phyloP scores from a whole-genome alignment of 2,797 vertebrate species.

The Avahi laniger region DNA sequence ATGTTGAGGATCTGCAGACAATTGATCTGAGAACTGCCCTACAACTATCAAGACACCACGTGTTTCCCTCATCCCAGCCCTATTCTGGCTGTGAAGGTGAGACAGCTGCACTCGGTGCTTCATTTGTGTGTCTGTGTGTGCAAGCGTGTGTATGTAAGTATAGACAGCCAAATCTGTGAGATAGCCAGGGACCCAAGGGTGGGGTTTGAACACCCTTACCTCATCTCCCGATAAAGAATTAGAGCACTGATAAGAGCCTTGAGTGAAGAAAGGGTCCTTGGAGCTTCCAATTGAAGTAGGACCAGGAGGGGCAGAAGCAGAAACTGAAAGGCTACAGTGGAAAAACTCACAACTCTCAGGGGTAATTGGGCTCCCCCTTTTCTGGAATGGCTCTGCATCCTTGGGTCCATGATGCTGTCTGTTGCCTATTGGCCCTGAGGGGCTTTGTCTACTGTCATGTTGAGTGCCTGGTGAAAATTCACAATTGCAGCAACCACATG shows the following conservation, averaged over 20 bases:
- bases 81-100: background rate
- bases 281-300: background rate
- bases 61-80: background rate
- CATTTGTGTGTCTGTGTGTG: background rate
- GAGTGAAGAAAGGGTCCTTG: background rate
- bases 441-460: background rate
- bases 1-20: background rate
- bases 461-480: background rate
- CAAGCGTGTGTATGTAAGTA: background rate
- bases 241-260: background rate
- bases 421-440: background rate
- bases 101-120: background rate
- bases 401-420: background rate
- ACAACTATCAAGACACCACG: background rate
- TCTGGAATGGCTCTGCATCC: background rate
- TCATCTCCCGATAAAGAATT: background rate
- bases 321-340: background rate
- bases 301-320: background rate
- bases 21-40: background rate
- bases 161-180: background rate
- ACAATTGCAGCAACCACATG: background rate
- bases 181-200: background rate
- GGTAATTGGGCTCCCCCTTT: background rate
- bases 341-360: background rate
- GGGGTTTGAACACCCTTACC: background rate